These are phyloP conservation scores for Vanessa cardui DNA, from an alignment of 2,888 invertebrate species.

Conservation along the genomic window DNA sequence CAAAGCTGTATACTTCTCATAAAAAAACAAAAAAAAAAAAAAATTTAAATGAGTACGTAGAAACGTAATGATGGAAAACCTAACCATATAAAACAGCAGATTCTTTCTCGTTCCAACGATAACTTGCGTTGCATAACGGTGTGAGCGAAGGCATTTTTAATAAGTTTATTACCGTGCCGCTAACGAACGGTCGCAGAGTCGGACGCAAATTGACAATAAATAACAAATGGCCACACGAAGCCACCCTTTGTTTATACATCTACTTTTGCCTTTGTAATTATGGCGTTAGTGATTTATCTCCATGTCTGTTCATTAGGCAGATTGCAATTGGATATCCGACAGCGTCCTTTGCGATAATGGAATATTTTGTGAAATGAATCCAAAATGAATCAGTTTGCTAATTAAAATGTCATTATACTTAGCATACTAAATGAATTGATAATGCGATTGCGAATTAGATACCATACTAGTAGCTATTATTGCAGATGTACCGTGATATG, in stretches of 20 bases:
- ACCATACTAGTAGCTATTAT: neutral
- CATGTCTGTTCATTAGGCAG: slow-evolving; percentile 27
- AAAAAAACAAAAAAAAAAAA: no score
- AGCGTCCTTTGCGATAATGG: slow-evolving; percentile 19
- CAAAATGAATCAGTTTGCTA: slow-evolving; percentile 16
- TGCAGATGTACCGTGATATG: no score
- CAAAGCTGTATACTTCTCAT: no score
- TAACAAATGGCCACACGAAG: slow-evolving; percentile 61
- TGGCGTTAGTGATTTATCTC: slow-evolving; percentile 41
- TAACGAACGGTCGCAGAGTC: slow-evolving; percentile 62
- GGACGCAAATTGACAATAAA: slow-evolving; percentile 69
- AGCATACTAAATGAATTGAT: neutral
- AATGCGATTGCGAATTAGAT: neutral
- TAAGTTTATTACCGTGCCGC: slow-evolving; percentile 64
- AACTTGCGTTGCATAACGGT: slow-evolving; percentile 41
- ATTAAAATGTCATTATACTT: slow-evolving; percentile 7
- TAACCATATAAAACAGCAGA: no score
- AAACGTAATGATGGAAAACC: no score
- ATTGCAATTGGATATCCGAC: slow-evolving; percentile 27
- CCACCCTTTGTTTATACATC: slow-evolving; percentile 54
- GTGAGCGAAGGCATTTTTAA: slow-evolving; percentile 53
- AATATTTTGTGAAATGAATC: slow-evolving; percentile 28
- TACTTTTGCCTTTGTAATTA: slow-evolving; percentile 43
- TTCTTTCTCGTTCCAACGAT: neutral
- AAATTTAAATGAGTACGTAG: no score